Evolutionary conservation across 1,140 invertebrate species (phyloP), one percentile per base, ranked within the genome.

Genomic region (Harpegnathos saltator): DNA sequence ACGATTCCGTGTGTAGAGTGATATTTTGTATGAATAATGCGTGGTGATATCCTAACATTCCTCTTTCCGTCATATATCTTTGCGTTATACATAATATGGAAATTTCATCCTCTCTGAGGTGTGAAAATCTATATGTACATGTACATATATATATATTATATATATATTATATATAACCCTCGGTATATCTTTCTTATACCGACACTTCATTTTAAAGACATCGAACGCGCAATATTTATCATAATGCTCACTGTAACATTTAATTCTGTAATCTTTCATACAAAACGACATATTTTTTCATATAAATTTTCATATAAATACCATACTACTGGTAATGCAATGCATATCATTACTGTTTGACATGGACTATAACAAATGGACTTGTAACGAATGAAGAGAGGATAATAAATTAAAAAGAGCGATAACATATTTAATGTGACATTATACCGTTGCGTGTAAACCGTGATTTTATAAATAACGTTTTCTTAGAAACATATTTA

Each of bases 21-120:
- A 69, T 80, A 80, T 80, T 80, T 80, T 80, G 68, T 59, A 80
- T 80, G 75, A 80, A 80, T 59, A 80, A 80, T 80, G 75, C 75
- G 75, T 22, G 24, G 58, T 50, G 56, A 73, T 44, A 62, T 77
- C 83, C 87, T 84, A 82, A 83, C 81, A 86, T 84, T 59, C 69
- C 58, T 52, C 50, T 58, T 85, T 75, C 56, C 52, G 73, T 69
- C 68, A 52, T 85, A 59, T 77, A 71, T 72, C 56, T 83, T 75
- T 68, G 19, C 44, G 48, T 80, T 84, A 81, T 44, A 71, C 52
- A 62, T 84, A 80, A 80, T 59, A 69, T 80, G 56, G 61, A 84
- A 84, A 84, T 81, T 61, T 81, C 59, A 62, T 69, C 56, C 11
- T 44, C 61, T 69, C 26, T 63, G n/a, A 83, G 62, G 33, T 38